Evolutionary conservation across 2,113 vertebrate species (phyloP), one percentile per base, ranked within the genome.

Genomic region (Columba janthina): DNA sequence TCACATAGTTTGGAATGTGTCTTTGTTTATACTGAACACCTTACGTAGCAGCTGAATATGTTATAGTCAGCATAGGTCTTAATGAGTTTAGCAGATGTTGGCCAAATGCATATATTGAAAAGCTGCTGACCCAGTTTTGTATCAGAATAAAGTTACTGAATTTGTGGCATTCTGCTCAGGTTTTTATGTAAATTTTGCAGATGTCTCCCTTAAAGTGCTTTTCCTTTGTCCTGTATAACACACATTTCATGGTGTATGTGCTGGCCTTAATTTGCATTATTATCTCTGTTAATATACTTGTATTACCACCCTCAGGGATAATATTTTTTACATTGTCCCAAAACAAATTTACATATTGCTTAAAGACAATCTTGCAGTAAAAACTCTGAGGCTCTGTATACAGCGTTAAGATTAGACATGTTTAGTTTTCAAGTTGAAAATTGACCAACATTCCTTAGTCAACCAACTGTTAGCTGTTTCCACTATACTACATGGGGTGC

Each of bases 371-470:
- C 56, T 74, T 34, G 8, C n/a, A 77, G 36, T 64, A 44, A 80
- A 95, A 95, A 20, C 48, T 90, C 15, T 16, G 16, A 67, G 38
- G 38, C 60, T 71, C 4, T n/a, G 5, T 58, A 29, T 79, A 42
- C 28, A 62, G 56, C 44, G 65, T n/a, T 93, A 74, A 96, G 79
- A 76, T 90, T 46, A 85, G 56, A 58, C 21, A 5, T 26, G 29
- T 60, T 88, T 51, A 53, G 34, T 80, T 90, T 91, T 71, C 71
- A 84, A 20, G 48, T 44, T 38, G 92, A 51, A 94, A 90, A 76
- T 8, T 67, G 54, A 72, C 50, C 31, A 67, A 6, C 18, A 7
- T 93, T 87, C 42, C 19, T 79, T 87, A 86, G 57, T 69, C 25
- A 31, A 25, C 32, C 42, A 57, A 9, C 74, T 85, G 2, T 74